These are phyloP conservation scores for Ladona fulva DNA, from an alignment of 1,140 invertebrate genomes.

Conservation along the genomic window DNA sequence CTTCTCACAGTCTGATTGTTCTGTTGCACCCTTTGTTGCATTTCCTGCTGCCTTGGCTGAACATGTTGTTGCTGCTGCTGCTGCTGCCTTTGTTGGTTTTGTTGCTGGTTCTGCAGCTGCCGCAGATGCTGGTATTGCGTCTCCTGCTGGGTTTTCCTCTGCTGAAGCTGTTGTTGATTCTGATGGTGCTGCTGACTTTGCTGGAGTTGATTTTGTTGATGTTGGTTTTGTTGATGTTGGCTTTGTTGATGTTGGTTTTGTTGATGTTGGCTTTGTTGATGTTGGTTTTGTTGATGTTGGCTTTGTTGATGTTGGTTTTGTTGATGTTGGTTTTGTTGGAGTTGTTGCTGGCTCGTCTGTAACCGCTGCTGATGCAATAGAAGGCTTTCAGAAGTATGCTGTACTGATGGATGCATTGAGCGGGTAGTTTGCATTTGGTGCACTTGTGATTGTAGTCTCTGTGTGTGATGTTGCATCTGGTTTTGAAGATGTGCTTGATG, in stretches of 20 bases:
- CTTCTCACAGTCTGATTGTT: constrained; percentile 25
- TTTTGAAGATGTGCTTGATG: not conserved
- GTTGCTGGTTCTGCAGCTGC: constrained; percentile 21
- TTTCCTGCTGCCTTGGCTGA: constrained; percentile 32
- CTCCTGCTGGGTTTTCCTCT: constrained; percentile 23
- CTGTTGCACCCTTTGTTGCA: constrained; percentile 28
- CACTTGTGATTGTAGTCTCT: not conserved
- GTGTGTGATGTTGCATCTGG: not conserved
- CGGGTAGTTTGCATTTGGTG: not conserved
- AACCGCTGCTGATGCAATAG: not conserved
- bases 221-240: not conserved
- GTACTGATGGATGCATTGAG: no score
- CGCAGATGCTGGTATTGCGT: constrained; percentile 21
- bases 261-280: constrained; percentile 25
- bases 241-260: constrained; percentile 17
- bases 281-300: constrained; percentile 20
- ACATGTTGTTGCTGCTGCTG: constrained; percentile 34
- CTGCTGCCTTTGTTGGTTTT: constrained; percentile 25
- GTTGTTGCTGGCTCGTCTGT: not conserved
- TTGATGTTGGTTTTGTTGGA: not conserved
- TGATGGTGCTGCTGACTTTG: constrained; percentile 12
- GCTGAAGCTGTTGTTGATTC: constrained; percentile 26
- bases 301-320: not conserved
- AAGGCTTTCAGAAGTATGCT: no score
- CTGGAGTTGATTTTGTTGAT: not conserved